Base-by-base conservation (phyloP, 2,113 vertebrate species). In the Heptranchias perlo region DNA sequence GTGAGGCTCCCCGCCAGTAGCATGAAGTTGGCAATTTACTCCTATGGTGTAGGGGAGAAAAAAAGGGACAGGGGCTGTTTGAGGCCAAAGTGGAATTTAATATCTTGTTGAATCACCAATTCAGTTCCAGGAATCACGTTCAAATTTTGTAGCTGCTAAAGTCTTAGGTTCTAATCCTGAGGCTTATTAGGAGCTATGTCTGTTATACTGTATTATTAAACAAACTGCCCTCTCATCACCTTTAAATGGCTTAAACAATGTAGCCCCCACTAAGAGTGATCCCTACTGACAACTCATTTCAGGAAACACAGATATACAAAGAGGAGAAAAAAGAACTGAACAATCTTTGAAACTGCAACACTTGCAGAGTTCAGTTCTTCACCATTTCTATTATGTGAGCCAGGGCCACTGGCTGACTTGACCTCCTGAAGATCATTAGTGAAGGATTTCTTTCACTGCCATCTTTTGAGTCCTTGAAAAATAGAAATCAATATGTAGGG, bases 341-440 rank as follows among this genome's bases (percentile, higher is more conserved):
- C 89, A 2, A 93, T 2, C 54, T 39, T 93, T 23, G 58, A 93
- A 62, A 93, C 52, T 16, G 31, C 54, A 39, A 4, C 28, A 58
- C 54, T 92, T 61, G 44, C 54, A 61, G 11, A n/a, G 14, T 58
- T 92, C 35, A 92, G 28, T 52, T 89, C 3, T 61, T 58, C 28
- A 82, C 52, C 3, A 92, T n/a, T 61, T 92, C 31, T n/a, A 28
- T 18, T 39, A 62, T 18, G 35, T 1, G n/a, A 62, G 13, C 6
- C 89, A 39, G n/a, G 35, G n/a, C 35, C 58, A 64, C 14, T 23
- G 58, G 58, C n/a, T 62, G 54, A 62, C 35, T 93, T 93, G n/a
- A 18, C 58, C 16, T 93, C 58, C n/a, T 93, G 89, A 92, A 92
- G 54, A 92, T 62, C 89, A 39, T 35, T 58, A 92, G n/a, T 78